Evolutionary conservation across 2,888 invertebrate genomes (phyloP).

Genomic region (Hydriomena furcata): DNA sequence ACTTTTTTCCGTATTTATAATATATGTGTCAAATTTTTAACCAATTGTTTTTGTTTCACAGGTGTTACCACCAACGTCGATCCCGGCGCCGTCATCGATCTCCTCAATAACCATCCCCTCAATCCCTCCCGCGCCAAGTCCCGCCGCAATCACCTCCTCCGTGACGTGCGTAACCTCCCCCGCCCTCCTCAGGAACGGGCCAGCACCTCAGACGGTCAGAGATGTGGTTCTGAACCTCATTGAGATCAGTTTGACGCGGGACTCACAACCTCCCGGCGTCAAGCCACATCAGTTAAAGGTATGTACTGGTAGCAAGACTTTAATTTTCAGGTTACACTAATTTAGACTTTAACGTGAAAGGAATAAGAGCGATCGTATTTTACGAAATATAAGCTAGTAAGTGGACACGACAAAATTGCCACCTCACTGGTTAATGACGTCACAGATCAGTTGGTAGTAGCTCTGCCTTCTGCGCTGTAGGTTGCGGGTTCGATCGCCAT

Average conservation of each 20-base stretch:
- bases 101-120: constrained; percentile 46
- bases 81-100: constrained; percentile 41
- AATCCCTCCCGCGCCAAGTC: constrained; percentile 57
- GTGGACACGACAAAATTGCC: no score
- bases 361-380: no score
- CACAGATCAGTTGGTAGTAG: no score
- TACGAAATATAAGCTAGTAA: no score
- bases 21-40: no score
- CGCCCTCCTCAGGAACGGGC: constrained; percentile 51
- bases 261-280: constrained; percentile 69
- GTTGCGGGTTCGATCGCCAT: no score
- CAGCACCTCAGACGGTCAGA: constrained; percentile 88
- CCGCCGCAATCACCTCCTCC: constrained; percentile 20
- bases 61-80: constrained; percentile 10
- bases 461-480: no score
- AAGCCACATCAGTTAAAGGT: constrained; percentile 61
- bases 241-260: constrained; percentile 90
- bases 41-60: neutral
- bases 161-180: constrained; percentile 39
- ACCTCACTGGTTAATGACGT: no score
- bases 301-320: no score
- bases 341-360: no score
- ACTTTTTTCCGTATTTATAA: no score
- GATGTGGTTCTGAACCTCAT: constrained; percentile 93
- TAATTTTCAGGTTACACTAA: no score